Conservation (phyloP, 2,797 vertebrate species). For the Artibeus jamaicensis region DNA sequence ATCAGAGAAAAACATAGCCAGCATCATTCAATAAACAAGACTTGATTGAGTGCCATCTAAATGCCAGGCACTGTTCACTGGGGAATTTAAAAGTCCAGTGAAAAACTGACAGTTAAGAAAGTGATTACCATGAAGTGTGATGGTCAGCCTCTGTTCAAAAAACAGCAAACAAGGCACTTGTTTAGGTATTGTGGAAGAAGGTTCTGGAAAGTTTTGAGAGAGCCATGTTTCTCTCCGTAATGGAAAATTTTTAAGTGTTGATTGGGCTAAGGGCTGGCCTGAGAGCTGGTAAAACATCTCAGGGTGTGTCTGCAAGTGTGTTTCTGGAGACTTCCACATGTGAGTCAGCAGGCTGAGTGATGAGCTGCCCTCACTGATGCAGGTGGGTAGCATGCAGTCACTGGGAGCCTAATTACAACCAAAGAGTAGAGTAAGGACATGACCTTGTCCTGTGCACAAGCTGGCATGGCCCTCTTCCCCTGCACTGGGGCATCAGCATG, state of each 20-base stretch:
- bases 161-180: no score
- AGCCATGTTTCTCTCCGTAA: not conserved
- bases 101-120: not conserved
- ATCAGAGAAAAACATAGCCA: not conserved
- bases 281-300: not conserved
- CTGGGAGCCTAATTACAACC: no score
- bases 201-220: not conserved
- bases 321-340: no score
- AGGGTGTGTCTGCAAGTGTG: no score
- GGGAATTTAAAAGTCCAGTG: not conserved
- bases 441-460: not conserved
- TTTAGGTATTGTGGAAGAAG: not conserved
- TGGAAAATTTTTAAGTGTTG: not conserved
- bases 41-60: not conserved
- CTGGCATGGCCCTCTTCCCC: no score
- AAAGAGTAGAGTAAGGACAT: not conserved
- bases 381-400: no score
- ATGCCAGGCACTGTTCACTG: not conserved
- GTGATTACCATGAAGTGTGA: not conserved
- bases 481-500: accelerated
- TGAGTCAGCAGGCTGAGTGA: not conserved
- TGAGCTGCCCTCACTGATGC: not conserved
- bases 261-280: not conserved
- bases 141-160: not conserved
- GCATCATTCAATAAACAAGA: not conserved